phyloP scores from a whole-genome alignment of 2,888 invertebrate genomes.

The Incurvaria masculella region DNA sequence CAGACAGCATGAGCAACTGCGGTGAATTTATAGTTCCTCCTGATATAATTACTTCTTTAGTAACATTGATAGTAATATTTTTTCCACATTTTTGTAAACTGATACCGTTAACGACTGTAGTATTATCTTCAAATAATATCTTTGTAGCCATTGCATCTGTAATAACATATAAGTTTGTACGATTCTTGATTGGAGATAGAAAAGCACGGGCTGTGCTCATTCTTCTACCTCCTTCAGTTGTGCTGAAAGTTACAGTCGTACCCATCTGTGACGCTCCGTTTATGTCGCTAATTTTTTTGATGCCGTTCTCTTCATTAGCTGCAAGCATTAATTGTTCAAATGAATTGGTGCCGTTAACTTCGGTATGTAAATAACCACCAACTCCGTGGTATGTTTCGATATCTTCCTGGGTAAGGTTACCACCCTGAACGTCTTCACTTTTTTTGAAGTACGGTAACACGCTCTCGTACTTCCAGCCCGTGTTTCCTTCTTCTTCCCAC shows the following conservation, averaged over 20 bases:
- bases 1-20: conserved; percentile 1
- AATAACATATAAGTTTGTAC: not conserved
- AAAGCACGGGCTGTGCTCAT: conserved; percentile 1
- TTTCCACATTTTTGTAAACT: not conserved
- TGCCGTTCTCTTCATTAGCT: conserved; percentile 1
- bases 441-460: conserved; percentile 50
- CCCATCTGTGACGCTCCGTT: not conserved
- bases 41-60: conserved; percentile 2
- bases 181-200: not conserved
- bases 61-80: not conserved
- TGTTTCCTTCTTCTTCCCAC: conserved; percentile 53
- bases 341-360: too few species aligned
- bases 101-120: not conserved
- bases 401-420: conserved; percentile 18
- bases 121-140: not conserved
- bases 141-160: not conserved
- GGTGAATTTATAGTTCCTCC: not conserved
- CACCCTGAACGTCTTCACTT: conserved; percentile 36
- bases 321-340: not conserved
- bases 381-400: conserved; percentile 29
- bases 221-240: not conserved
- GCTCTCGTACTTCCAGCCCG: conserved; percentile 56
- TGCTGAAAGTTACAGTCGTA: not conserved
- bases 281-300: not conserved
- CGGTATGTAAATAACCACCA: conserved; percentile 38